Evolutionary conservation across 2,113 vertebrate genomes (phyloP), one percentile per base, ranked within the genome.

Genomic region (Montifringilla adamsi): DNA sequence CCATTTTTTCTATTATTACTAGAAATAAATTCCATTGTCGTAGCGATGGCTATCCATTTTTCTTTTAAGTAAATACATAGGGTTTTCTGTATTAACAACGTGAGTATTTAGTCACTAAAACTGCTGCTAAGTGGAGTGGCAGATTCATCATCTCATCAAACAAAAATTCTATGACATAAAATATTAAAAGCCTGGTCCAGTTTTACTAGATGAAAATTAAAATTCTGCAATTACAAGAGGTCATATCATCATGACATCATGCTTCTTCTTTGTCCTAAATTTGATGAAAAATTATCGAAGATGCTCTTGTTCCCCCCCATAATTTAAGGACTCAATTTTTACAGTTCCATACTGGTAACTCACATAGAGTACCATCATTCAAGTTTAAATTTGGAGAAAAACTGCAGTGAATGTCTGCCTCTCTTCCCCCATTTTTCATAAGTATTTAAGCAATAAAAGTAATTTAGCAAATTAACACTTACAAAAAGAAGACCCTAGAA

Each of bases 321-420:
- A 73, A 59, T 46, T 76, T 27, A 77, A 64, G 53, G 17, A 24
- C 22, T 76, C 1, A 1, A 3, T 70, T 91, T 22, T 37, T 81
- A 46, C 0, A 0, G 2, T 33, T 52, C 17, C 11, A 6, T 60
- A 19, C 23, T 47, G 56, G 9, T 52, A 64, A 35, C 4, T n/a
- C 10, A 60, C 13, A 23, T 60, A 13, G 74, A 72, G 11, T 15
- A 53, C 16, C 8, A 64, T 69, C 15, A 46, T 7, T 35, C 10
- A 44, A 68, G 15, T 39, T 26, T 35, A 44, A 75, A 88, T 53
- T 2, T 62, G 11, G 9, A 73, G 20, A 69, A 64, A 52, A 64
- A 37, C 7, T 47, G n/a, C 30, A 22, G 3, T 68, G 46, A 41
- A 46, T 22, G 6, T 14, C 30, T 68, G 9, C 4, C 7, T 68